Percentiles rank a stretch among this genome's conserved stretches.
phyloP scores from a whole-genome alignment of 2,888 invertebrate species.

The Cephus rjabovi region DNA sequence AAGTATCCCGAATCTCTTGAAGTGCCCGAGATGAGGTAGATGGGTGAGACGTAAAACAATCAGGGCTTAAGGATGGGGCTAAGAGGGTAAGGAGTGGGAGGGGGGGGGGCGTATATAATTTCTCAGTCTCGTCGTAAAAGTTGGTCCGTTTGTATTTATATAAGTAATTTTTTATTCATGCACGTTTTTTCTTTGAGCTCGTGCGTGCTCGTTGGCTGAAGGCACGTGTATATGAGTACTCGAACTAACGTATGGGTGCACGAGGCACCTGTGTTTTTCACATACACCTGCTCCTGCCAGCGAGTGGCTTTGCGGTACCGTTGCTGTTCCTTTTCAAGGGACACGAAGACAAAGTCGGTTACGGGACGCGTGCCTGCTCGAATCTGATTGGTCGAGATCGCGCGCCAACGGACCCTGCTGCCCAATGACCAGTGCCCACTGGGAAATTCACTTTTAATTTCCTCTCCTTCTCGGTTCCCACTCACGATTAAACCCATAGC shows the following conservation, averaged over 20 bases:
- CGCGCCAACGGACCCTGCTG: background rate
- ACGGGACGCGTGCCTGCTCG: constrained; percentile 34
- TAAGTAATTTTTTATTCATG: constrained; percentile 52
- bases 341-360: constrained; percentile 24
- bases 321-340: constrained; percentile 33
- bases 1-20: background rate
- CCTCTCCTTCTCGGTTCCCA: background rate
- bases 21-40: background rate
- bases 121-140: background rate
- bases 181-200: constrained; percentile 34
- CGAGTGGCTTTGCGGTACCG: constrained; percentile 32
- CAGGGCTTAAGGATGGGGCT: background rate
- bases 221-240: constrained; percentile 21
- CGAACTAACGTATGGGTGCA: constrained; percentile 30
- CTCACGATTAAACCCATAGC: background rate
- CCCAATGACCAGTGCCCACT: background rate
- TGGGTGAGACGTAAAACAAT: background rate
- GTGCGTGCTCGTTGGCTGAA: constrained; percentile 23
- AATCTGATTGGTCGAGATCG: constrained; percentile 26
- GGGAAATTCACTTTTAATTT: background rate
- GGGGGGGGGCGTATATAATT: background rate
- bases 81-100: too few species aligned
- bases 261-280: constrained; percentile 51
- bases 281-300: constrained; percentile 50
- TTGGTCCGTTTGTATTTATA: constrained; percentile 40